These are phyloP conservation scores for Nemoura dubitans DNA, from an alignment of 2,888 invertebrate species.

Conservation along the genomic window DNA sequence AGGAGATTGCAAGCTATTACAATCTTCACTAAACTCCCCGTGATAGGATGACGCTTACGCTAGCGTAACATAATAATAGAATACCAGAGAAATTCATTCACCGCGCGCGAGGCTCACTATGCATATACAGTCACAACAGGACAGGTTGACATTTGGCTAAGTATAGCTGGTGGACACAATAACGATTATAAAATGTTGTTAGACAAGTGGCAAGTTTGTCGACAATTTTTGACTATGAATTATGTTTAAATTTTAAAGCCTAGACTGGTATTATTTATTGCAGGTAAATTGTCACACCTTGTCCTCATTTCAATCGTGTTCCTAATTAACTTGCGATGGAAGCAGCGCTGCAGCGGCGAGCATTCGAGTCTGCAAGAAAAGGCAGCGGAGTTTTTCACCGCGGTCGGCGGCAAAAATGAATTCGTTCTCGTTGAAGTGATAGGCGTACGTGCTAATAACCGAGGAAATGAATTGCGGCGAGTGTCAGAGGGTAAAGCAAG, in stretches of 20 bases:
- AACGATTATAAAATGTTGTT: neutral
- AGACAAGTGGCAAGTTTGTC: neutral
- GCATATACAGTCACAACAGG: too few relatives aligned
- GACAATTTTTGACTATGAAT: conserved; percentile 3
- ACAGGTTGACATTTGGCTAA: too few relatives aligned
- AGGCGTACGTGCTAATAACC: neutral
- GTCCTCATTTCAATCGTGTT: neutral
- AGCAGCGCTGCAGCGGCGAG: neutral
- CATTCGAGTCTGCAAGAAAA: neutral
- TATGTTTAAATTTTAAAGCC: neutral
- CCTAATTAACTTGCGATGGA: neutral
- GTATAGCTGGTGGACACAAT: neutral
- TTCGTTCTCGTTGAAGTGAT: neutral
- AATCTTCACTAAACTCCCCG: too few relatives aligned
- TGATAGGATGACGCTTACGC: too few relatives aligned
- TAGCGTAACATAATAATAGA: too few relatives aligned
- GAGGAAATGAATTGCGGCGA: neutral
- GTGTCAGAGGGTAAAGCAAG: neutral
- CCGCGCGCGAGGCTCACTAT: too few relatives aligned
- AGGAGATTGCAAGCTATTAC: too few relatives aligned
- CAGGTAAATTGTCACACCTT: conserved; percentile 7
- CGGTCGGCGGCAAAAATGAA: neutral
- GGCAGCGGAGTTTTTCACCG: neutral
- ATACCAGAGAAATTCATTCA: too few relatives aligned
- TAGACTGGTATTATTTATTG: neutral